Percentiles rank a stretch among this genome's conserved stretches.
Conservation (phyloP, 2,113 vertebrate genomes). For the Puntigrus tetrazona region DNA sequence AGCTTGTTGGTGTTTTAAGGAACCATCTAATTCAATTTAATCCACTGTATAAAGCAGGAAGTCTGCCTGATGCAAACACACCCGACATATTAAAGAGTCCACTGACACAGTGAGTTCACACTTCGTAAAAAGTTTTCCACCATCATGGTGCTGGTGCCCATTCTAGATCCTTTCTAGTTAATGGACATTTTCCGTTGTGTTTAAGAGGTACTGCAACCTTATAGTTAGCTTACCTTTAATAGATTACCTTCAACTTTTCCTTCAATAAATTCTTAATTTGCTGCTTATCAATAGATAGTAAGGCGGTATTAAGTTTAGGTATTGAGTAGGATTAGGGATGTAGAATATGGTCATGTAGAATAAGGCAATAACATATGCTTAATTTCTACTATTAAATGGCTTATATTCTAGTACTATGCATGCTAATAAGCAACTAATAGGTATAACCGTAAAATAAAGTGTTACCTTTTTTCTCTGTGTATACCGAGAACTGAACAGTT, state of each 20-base stretch:
- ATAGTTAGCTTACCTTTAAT: too few relatives aligned
- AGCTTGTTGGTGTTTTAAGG: constrained; percentile 85
- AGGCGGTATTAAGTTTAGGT: too few relatives aligned
- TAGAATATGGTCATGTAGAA: too few relatives aligned
- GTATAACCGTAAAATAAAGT: too few relatives aligned
- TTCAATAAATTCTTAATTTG: too few relatives aligned
- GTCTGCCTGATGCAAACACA: constrained; percentile 77
- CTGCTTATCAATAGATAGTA: too few relatives aligned
- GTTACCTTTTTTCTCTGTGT: neutral
- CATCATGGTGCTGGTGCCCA: neutral
- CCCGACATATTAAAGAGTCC: constrained; percentile 76
- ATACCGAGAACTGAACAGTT: neutral
- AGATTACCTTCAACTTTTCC: too few relatives aligned
- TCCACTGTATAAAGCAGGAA: constrained; percentile 88
- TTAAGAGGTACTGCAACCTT: neutral
- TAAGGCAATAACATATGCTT: too few relatives aligned
- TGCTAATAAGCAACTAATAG: too few relatives aligned
- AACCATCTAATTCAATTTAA: constrained; percentile 91
- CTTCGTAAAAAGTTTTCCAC: neutral
- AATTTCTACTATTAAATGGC: too few relatives aligned
- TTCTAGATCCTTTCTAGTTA: neutral
- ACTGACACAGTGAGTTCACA: constrained; percentile 78
- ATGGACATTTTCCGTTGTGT: neutral
- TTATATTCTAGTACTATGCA: too few relatives aligned
- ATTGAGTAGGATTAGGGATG: too few relatives aligned